These are phyloP conservation scores for Drosophila colorata DNA, from an alignment of 2,888 invertebrate species.

Conservation along the genomic window DNA sequence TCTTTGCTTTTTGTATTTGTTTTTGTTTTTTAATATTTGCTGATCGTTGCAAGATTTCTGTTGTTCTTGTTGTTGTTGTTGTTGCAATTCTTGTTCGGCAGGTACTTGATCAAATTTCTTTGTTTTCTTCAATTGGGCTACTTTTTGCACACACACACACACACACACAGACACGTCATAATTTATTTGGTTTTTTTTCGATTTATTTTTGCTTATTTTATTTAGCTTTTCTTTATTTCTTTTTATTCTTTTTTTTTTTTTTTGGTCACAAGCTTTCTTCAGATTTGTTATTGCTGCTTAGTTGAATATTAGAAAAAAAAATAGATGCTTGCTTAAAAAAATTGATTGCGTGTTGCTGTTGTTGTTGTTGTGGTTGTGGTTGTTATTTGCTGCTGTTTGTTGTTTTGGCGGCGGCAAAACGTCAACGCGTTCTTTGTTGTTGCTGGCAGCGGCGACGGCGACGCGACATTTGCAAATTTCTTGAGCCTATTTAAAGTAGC, in stretches of 20 bases:
- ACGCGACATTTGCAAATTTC: slow-evolving; percentile 35
- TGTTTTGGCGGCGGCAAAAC: slow-evolving; percentile 78
- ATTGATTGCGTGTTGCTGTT: slow-evolving; percentile 2
- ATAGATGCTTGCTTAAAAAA: slow-evolving; percentile 22
- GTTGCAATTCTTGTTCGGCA: slow-evolving; percentile 11
- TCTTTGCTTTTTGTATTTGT: slow-evolving; percentile 8
- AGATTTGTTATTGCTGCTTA: slow-evolving; percentile 17
- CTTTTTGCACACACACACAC: slow-evolving; percentile 23
- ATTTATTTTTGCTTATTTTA: slow-evolving; percentile 7
- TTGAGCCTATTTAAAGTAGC: not conserved
- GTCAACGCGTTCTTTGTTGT: slow-evolving; percentile 26
- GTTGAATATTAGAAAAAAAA: slow-evolving; percentile 8
- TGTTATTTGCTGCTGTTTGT: slow-evolving; percentile 26
- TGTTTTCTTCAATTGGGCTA: slow-evolving; percentile 5
- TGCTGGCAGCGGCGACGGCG: slow-evolving; percentile 35
- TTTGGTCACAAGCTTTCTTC: slow-evolving; percentile 30
- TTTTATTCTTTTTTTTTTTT: not conserved
- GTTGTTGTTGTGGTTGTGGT: slow-evolving; percentile 13
- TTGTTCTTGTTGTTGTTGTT: slow-evolving; percentile 7
- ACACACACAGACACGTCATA: slow-evolving; percentile 20
- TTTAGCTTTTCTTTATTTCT: no score
- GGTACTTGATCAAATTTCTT: slow-evolving; percentile 23
- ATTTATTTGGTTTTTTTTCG: slow-evolving; percentile 7
- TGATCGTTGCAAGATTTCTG: not conserved
- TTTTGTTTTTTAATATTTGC: slow-evolving; percentile 19